Evolutionary conservation across 2,113 vertebrate species (phyloP).

Genomic region (Otolemur garnettii): DNA sequence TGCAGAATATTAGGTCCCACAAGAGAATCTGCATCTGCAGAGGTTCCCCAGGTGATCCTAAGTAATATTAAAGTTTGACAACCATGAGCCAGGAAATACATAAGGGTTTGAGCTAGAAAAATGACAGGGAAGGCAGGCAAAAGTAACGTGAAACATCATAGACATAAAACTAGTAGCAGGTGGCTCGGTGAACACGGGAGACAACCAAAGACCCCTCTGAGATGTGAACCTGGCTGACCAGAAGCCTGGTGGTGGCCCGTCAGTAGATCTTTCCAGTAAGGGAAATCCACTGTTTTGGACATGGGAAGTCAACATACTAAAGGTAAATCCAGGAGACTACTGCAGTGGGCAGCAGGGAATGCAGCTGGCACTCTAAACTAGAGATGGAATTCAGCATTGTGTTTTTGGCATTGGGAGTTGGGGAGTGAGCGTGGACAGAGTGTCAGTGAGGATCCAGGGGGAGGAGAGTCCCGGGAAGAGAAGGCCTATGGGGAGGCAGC

Average conservation of each 20-base stretch:
- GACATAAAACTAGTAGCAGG: neutral
- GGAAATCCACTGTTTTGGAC: neutral
- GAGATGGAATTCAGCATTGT: accelerated
- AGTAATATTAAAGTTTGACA: neutral
- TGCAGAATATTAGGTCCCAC: neutral
- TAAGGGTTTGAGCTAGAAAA: neutral
- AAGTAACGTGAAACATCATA: neutral
- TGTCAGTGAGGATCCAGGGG: neutral
- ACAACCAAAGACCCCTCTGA: neutral
- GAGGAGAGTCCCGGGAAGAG: accelerated
- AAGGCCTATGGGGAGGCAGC: neutral
- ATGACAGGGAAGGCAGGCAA: neutral
- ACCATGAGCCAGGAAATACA: neutral
- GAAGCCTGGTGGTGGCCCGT: neutral
- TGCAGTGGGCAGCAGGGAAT: too few species aligned
- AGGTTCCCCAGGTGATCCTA: neutral
- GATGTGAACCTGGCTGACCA: neutral
- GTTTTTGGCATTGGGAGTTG: neutral
- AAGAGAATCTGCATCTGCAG: neutral
- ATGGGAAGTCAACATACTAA: accelerated
- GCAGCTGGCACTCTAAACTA: too few species aligned
- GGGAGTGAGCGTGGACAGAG: neutral
- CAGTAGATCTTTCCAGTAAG: neutral
- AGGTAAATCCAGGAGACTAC: neutral
- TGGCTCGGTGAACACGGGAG: neutral